Conservation (phyloP, 2,797 vertebrate species). For the Cetoscarus ocellatus region DNA sequence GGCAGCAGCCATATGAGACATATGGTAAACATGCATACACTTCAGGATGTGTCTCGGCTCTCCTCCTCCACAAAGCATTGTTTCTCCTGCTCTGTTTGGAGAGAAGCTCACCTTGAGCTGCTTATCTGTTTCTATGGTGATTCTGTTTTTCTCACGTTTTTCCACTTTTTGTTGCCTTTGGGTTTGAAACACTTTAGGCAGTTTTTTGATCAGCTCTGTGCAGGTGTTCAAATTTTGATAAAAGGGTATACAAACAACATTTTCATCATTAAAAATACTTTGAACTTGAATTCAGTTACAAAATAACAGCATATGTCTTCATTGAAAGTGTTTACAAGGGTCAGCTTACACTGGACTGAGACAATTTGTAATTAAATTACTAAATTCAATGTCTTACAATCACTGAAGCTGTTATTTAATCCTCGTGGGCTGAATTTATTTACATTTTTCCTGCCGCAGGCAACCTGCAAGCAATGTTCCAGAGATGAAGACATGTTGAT, state of each 20-base stretch:
- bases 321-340: background rate
- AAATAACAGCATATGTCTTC: background rate
- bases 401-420: conserved; percentile 21
- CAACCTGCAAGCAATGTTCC: conserved; percentile 69
- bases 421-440: conserved; percentile 54
- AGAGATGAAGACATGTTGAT: conserved; percentile 71
- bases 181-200: conserved; percentile 42
- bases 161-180: conserved; percentile 24
- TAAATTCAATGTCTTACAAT: conserved; percentile 20
- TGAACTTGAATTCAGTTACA: background rate
- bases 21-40: conserved; percentile 36
- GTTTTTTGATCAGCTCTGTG: conserved; percentile 19
- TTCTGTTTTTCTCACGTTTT: conserved; percentile 49
- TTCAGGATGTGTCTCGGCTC: conserved; percentile 38
- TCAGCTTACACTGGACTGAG: background rate
- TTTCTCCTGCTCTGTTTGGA: conserved; percentile 63
- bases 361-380: conserved; percentile 5
- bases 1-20: conserved; percentile 22
- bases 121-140: conserved; percentile 82
- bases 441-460: conserved; percentile 65
- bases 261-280: background rate
- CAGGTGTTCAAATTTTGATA: conserved; percentile 11
- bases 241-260: background rate
- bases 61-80: conserved; percentile 68
- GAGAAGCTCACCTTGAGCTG: conserved; percentile 74